Conservation (phyloP, 2,797 vertebrate species). For the Coregonus sp. region DNA sequence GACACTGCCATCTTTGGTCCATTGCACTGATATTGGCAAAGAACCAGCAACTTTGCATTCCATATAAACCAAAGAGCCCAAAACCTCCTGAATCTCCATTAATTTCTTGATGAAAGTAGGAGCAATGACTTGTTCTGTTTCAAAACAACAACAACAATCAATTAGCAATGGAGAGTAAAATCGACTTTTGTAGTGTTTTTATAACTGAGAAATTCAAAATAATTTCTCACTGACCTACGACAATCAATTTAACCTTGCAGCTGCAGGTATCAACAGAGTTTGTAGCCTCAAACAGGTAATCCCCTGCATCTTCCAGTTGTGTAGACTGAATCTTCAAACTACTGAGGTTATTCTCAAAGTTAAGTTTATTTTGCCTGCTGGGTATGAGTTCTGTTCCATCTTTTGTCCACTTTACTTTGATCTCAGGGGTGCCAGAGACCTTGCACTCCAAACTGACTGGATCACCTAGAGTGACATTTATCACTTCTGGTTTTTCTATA, state of each 20-base stretch:
- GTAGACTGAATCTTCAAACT: slow-evolving; percentile 83
- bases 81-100: slow-evolving; percentile 82
- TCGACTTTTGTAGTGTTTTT: background rate
- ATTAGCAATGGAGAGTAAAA: slow-evolving; percentile 16
- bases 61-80: slow-evolving; percentile 84
- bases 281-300: slow-evolving; percentile 85
- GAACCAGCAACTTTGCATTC: slow-evolving; percentile 89
- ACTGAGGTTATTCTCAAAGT: slow-evolving; percentile 82
- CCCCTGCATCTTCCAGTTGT: slow-evolving; percentile 82
- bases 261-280: slow-evolving; percentile 86
- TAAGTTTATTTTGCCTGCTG: slow-evolving; percentile 83
- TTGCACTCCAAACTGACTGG: slow-evolving; percentile 88
- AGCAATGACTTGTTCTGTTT: slow-evolving; percentile 86
- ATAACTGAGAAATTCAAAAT: background rate
- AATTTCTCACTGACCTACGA: slow-evolving; percentile 83
- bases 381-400: slow-evolving; percentile 83
- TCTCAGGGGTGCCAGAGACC: slow-evolving; percentile 84
- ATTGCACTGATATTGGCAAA: slow-evolving; percentile 85
- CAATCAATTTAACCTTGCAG: slow-evolving; percentile 81
- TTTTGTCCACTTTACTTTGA: slow-evolving; percentile 87
- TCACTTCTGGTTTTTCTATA: slow-evolving; percentile 82
- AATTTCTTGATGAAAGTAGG: slow-evolving; percentile 87
- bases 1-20: slow-evolving; percentile 87
- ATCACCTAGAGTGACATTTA: slow-evolving; percentile 86
- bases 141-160: slow-evolving; percentile 31